Evolutionary conservation across 1,140 invertebrate species (phyloP).

Genomic region (Bombus cullumanus): DNA sequence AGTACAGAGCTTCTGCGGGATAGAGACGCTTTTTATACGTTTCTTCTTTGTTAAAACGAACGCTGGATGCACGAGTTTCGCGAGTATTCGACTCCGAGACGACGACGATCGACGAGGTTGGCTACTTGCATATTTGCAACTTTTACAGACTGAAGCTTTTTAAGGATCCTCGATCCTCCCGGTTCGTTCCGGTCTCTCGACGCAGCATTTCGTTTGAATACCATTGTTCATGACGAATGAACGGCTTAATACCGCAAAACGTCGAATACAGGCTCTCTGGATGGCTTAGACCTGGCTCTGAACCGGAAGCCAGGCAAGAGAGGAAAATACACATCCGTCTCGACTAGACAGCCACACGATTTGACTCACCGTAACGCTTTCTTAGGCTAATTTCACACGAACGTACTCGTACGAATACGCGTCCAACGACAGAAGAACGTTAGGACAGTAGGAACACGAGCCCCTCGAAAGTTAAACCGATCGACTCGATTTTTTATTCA

Average conservation of each 20-base stretch:
- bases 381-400: background rate
- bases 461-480: too few species aligned
- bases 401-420: background rate
- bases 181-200: background rate
- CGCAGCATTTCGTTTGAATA: background rate
- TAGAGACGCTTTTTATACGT: background rate
- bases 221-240: background rate
- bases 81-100: background rate
- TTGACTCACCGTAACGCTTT: background rate
- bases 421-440: too few species aligned
- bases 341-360: background rate
- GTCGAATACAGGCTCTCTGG: background rate
- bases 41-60: conserved; percentile 8
- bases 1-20: background rate
- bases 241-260: background rate
- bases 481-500: too few species aligned
- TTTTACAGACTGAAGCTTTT: background rate
- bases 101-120: background rate
- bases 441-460: too few species aligned
- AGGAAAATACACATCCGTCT: conserved; percentile 3
- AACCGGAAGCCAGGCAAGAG: conserved; percentile 1
- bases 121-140: conserved; percentile 10
- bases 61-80: background rate
- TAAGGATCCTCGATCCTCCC: conserved; percentile 9
- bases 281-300: background rate